Evolutionary conservation across 2,888 invertebrate species (phyloP).

Genomic region (Macropis europaea): DNA sequence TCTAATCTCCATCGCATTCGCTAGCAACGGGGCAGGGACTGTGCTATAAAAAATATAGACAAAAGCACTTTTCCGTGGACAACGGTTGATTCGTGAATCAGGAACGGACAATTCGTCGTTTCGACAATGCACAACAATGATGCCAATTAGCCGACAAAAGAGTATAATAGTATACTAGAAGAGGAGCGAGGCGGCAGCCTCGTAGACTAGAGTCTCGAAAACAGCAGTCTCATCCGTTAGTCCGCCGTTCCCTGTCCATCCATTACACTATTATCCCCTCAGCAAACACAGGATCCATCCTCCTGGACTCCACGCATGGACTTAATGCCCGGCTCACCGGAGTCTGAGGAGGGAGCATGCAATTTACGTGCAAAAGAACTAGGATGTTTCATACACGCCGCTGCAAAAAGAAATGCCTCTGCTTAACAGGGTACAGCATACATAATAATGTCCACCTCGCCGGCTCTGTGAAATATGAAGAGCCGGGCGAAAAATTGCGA

Average conservation of each 20-base stretch:
- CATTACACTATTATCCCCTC: slow-evolving; percentile 76
- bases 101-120: slow-evolving; percentile 49
- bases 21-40: not conserved
- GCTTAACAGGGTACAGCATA: slow-evolving; percentile 49
- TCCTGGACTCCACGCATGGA: slow-evolving; percentile 54
- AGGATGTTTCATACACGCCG: slow-evolving; percentile 51
- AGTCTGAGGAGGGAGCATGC: slow-evolving; percentile 54
- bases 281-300: slow-evolving; percentile 73
- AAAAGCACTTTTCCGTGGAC: slow-evolving; percentile 30
- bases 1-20: slow-evolving; percentile 38
- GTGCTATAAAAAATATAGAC: slow-evolving; percentile 39
- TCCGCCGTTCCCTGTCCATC: slow-evolving; percentile 74
- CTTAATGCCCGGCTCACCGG: slow-evolving; percentile 56
- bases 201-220: slow-evolving; percentile 63
- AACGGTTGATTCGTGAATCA: slow-evolving; percentile 50
- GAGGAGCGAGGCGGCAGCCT: slow-evolving; percentile 40
- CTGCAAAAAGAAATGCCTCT: slow-evolving; percentile 48
- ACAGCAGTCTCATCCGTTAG: slow-evolving; percentile 71
- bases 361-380: slow-evolving; percentile 65
- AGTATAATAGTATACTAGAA: slow-evolving; percentile 52
- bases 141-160: slow-evolving; percentile 60
- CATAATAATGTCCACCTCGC: slow-evolving; percentile 51
- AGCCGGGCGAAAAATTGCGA: slow-evolving; percentile 41
- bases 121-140: slow-evolving; percentile 62
- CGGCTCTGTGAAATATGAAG: slow-evolving; percentile 43